These are phyloP conservation scores for Halcyon chelicuti DNA, from an alignment of 2,797 vertebrate genomes.

Conservation along the genomic window DNA sequence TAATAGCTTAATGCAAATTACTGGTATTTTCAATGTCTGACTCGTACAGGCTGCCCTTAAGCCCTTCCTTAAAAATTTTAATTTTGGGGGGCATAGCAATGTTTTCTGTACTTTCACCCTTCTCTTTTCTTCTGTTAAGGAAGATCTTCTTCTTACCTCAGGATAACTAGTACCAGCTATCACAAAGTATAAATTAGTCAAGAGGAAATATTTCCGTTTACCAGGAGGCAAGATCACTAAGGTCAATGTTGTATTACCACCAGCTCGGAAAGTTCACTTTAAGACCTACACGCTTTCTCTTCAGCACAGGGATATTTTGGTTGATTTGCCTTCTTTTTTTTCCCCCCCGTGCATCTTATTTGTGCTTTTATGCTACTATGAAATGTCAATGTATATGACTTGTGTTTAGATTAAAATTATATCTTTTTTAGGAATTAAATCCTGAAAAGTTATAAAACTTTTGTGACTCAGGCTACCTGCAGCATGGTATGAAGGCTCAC, in stretches of 20 bases:
- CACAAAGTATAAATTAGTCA: background rate
- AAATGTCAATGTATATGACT: background rate
- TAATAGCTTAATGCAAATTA: background rate
- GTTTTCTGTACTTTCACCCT: constrained; percentile 15
- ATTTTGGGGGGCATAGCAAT: background rate
- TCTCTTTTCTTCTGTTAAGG: background rate
- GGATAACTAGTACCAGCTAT: background rate
- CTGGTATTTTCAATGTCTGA: background rate
- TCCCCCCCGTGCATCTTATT: background rate
- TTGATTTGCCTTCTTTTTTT: background rate
- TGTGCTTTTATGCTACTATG: background rate
- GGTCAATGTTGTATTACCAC: background rate
- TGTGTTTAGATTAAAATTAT: background rate
- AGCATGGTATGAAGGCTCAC: background rate
- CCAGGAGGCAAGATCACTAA: background rate
- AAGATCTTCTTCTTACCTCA: background rate
- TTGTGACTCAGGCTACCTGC: background rate
- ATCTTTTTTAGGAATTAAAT: background rate
- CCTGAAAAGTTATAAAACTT: background rate
- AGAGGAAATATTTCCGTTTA: background rate
- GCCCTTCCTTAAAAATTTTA: background rate
- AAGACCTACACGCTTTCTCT: background rate
- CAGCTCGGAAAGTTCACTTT: background rate
- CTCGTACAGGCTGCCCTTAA: background rate
- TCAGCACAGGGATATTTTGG: background rate